Evolutionary conservation across 1,140 invertebrate species (phyloP), one percentile per base, ranked within the genome.

Genomic region (Temnothorax nylanderi): DNA sequence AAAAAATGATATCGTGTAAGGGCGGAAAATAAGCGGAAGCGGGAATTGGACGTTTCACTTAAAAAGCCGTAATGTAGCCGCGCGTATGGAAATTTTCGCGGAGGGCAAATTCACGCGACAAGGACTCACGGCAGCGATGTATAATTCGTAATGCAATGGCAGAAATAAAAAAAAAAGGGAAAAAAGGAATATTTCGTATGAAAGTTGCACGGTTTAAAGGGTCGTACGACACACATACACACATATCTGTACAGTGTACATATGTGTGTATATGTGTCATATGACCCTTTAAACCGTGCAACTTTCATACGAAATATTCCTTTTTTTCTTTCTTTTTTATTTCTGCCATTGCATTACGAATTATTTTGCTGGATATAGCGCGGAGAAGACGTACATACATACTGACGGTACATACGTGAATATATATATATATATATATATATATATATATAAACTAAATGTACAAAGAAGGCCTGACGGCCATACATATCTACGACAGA

Each of bases 321-420:
- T 16, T 49, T 16, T n/a, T 26, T 26, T 1, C 4, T 3, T 3
- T 58, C 41, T 72, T 82, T 60, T 81, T 75, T 60, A 34, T 60
- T 62, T 62, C 69, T 58, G 44, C 80, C 69, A 84, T 74, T 84
- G 80, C 80, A 75, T 84, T 74, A 84, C 69, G 80, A 85, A 85
- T 85, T 85, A 85, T 76, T 78, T 78, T 62, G 71, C 21, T 78
- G 74, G 49, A 47, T 65, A 54, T 78, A 54, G 10, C 74, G 72
- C 49, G 47, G 74, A 85, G 32, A 62, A 65, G 74, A 56, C 47
- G 60, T 75, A 67, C 13, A 21, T 77, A 78, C 49, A 13, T 47
- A 44, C 64, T 47, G n/a, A 26, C 21, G 44, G n/a, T 18, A 26
- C 10, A 18, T 4, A 18, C 13, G 5, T 41, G 10, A 13, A 32